Evolutionary conservation across 2,888 invertebrate genomes (phyloP), one percentile per base, ranked within the genome.

Genomic region (Sympetrum striolatum): DNA sequence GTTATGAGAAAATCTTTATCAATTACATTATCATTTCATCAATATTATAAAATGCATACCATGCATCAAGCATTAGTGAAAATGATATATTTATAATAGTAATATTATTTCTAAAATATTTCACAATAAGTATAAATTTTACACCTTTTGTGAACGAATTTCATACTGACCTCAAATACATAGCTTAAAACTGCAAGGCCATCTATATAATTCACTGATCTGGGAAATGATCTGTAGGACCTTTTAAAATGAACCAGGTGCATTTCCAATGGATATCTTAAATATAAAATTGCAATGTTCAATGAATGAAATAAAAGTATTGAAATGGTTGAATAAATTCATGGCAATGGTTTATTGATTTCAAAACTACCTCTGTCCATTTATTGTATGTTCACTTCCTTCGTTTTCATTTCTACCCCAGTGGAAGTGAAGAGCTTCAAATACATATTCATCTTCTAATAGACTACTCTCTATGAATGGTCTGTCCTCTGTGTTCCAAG

Each of bases 361-460:
- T 31, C 2, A 31, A 8, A 58, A n/a, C 15, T 73, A 91, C 91
- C 48, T 64, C 44, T 91, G 25, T 31, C 90, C 90, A 60, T 91
- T 91, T 53, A 91, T 25, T 4, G 90, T 90, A 86, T 91, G 91
- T 37, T 91, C 91, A 79, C 91, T 91, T 35, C 91, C 91, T 39
- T 90, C 80, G 4, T 58, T n/a, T 31, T 92, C 91, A 58, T 91
- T 81, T 0, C 90, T 25, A 22, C 92, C 92, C 92, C 92, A 92
- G 81, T 92, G 92, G 81, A 92, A 91, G 80, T 94, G 93, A 73
- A 95, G 92, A 90, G 95, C 95, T n/a, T 94, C 93, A 90, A 96
- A 95, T 12, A 94, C 94, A 92, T 95, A 96, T 39, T 93, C 93
- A 73, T 94, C 94, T 58, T 93, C 92, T 39, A 96, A 92, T 58